Conservation (phyloP, 1,140 invertebrate species). For the Drosophila mojavensis region DNA sequence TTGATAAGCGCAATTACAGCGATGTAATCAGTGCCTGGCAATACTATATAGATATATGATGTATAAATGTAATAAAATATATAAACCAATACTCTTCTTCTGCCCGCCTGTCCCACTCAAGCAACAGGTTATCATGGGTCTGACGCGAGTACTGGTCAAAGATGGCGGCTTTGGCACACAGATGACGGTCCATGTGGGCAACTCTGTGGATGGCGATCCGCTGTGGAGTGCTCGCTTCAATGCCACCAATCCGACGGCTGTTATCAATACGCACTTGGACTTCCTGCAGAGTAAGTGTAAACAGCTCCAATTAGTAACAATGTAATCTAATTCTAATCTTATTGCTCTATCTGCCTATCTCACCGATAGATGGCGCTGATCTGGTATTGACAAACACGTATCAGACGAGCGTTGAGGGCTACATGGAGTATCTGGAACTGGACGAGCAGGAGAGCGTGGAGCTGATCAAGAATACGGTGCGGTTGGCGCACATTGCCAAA, state of each 20-base stretch:
- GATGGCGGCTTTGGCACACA: constrained; percentile 93
- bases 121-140: constrained; percentile 51
- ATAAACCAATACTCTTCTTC: neutral
- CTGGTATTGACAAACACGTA: constrained; percentile 95
- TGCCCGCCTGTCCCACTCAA: neutral
- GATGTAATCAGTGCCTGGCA: constrained; percentile 6
- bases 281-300: constrained; percentile 86
- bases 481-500: constrained; percentile 86
- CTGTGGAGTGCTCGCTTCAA: constrained; percentile 93
- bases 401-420: constrained; percentile 92
- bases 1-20: constrained; percentile 30
- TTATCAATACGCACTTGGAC: constrained; percentile 91
- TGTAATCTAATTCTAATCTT: constrained; percentile 12
- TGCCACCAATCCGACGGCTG: constrained; percentile 89
- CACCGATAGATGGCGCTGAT: constrained; percentile 89
- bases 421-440: constrained; percentile 89
- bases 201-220: constrained; percentile 90
- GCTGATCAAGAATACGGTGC: constrained; percentile 89
- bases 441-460: constrained; percentile 87
- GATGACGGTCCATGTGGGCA: constrained; percentile 88
- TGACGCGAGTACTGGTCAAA: constrained; percentile 83
- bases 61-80: neutral
- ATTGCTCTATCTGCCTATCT: too few relatives aligned
- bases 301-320: constrained; percentile 37
- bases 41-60: neutral